A percentile compares a stretch with the other conserved stretches of the same genome.
Evolutionary conservation across 2,113 vertebrate genomes (phyloP).

Genomic region (Plestiodon gilberti): DNA sequence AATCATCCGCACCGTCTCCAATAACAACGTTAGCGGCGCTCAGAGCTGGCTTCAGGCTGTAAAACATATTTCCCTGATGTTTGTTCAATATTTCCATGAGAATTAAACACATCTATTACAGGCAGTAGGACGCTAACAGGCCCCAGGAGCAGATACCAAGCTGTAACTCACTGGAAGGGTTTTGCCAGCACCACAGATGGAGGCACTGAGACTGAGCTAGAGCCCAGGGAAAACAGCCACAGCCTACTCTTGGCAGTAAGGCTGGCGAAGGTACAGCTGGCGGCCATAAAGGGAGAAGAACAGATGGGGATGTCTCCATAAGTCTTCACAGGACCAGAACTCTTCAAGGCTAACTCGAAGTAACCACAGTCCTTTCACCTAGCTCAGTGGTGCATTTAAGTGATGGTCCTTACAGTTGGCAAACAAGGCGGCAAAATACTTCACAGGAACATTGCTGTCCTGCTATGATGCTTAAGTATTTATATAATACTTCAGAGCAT

Average conservation of each 20-base stretch:
- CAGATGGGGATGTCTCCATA: slow-evolving; percentile 10
- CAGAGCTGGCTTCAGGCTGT: slow-evolving; percentile 65
- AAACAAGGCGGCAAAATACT: not conserved
- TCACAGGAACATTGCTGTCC: not conserved
- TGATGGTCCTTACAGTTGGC: not conserved
- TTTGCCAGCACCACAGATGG: slow-evolving; percentile 47
- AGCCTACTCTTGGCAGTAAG: not conserved
- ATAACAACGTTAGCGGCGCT: slow-evolving; percentile 74
- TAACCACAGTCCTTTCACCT: not conserved
- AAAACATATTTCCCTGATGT: slow-evolving; percentile 81
- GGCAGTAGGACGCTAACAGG: slow-evolving; percentile 64
- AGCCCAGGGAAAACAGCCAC: not conserved
- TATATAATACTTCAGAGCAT: not conserved
- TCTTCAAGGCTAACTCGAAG: not conserved
- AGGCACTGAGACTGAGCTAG: not conserved
- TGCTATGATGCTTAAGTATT: not conserved
- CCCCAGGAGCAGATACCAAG: slow-evolving; percentile 53
- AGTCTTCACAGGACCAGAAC: not conserved
- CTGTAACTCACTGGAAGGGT: slow-evolving; percentile 63
- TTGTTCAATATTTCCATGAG: slow-evolving; percentile 80
- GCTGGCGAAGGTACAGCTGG: slow-evolving; percentile 1
- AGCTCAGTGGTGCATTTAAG: not conserved
- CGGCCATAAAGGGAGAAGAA: not conserved
- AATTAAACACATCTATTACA: slow-evolving; percentile 77
- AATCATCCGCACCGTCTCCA: slow-evolving; percentile 72